Base-by-base conservation (phyloP, 2,888 invertebrate species). In the Drosophila mayaguana region DNA sequence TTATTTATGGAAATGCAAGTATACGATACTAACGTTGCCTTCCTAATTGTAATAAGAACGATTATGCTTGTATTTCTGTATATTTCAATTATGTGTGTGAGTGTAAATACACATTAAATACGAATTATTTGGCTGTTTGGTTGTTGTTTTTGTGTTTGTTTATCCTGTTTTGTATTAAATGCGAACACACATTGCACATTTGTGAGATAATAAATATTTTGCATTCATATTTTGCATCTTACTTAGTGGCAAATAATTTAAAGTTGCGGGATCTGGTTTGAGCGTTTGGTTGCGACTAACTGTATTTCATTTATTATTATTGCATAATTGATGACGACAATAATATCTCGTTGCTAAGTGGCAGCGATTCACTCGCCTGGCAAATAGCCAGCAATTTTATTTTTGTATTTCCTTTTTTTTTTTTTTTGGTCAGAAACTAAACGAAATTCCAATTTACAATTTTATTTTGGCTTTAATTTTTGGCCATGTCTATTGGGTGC, bases 11-110 rank as follows among this genome's bases (percentile, higher is more conserved):
- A 76, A 80, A 78, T 76, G 75, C 71, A 54, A 38, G 36, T 64
- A 65, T 56, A 61, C 75, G 77, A 80, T 75, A 75, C 62, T 64
- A 34, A 71, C 36, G 40, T 62, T 71, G 77, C 42, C 32, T 72
- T 62, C 76, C 80, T 76, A 80, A 76, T 56, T 76, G 76, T 67
- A 63, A 61, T 76, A 80, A 74, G 46, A 79, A 76, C 77, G 78
- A 80, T 78, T 78, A 80, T 78, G 77, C 63, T 63, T 80, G 60
- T 65, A 80, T 72, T 78, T 72, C 42, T 65, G 72, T 76, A 65
- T 64, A 64, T 57, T 66, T 77, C 36, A 61, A 57, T 73, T 60
- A 20, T 11, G 43, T 56, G 40, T 60, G 46, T 62, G 18, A 25
- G 6, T 25, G 32, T 34, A 32, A 20, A 28, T 64, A 72, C 64